phyloP scores from a whole-genome alignment of 64 coral and sea anemone species.

The Porites lutea region DNA sequence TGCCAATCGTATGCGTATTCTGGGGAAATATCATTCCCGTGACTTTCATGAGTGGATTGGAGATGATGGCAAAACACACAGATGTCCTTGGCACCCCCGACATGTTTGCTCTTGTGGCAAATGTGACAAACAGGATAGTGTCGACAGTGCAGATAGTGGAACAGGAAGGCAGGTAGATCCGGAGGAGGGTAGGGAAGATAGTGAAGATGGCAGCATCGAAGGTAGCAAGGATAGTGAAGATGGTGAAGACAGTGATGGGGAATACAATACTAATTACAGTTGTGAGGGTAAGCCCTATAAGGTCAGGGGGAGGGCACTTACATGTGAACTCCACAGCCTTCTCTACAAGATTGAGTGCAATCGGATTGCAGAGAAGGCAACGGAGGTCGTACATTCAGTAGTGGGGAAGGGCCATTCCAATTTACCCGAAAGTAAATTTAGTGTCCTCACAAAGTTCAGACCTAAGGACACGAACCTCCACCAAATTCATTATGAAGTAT shows the following conservation, averaged over 20 bases:
- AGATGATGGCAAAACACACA: constrained; percentile 17
- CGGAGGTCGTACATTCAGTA: constrained; percentile 38
- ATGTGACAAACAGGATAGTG: constrained; percentile 35
- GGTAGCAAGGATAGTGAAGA: background rate
- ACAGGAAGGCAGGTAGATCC: background rate
- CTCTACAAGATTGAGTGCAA: constrained; percentile 47
- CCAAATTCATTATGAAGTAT: background rate
- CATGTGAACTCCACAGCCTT: background rate
- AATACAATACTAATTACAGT: background rate
- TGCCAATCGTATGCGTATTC: constrained; percentile 13
- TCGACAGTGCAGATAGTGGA: background rate
- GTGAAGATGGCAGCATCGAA: background rate
- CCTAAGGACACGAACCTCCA: background rate
- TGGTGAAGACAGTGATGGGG: background rate
- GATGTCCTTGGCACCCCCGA: constrained; percentile 38
- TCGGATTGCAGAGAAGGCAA: constrained; percentile 11
- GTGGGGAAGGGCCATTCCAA: constrained; percentile 51
- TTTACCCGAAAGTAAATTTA: constrained; percentile 47
- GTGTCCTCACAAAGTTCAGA: constrained; percentile 28
- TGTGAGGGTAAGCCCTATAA: too few relatives aligned
- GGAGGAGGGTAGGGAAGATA: background rate
- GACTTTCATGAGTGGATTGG: constrained; percentile 33
- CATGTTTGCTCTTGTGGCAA: constrained; percentile 37
- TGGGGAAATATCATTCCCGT: constrained; percentile 40
- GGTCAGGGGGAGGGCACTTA: too few relatives aligned